These are phyloP conservation scores for Leptodactylus fuscus DNA, from an alignment of 2,113 vertebrate species.

Conservation along the genomic window DNA sequence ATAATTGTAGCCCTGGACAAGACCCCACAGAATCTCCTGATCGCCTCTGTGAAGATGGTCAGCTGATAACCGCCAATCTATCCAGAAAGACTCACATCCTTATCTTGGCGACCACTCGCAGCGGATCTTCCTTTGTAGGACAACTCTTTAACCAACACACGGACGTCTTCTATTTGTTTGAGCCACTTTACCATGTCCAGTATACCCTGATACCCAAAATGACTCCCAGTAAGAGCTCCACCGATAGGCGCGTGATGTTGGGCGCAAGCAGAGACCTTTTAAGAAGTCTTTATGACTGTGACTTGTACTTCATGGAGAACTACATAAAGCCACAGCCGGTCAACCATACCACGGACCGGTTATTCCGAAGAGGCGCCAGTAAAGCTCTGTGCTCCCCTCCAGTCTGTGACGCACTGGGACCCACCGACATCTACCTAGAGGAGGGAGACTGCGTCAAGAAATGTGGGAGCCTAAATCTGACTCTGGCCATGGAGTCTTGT, in stretches of 20 bases:
- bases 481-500: slow-evolving; percentile 86
- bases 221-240: slow-evolving; percentile 78
- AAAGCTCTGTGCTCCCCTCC: slow-evolving; percentile 90
- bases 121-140: slow-evolving; percentile 93
- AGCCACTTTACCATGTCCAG: slow-evolving; percentile 96
- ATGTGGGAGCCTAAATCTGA: slow-evolving; percentile 88
- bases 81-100: slow-evolving; percentile 90
- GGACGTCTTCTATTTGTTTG: slow-evolving; percentile 96
- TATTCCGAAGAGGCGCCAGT: slow-evolving; percentile 93
- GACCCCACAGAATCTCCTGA: slow-evolving; percentile 83
- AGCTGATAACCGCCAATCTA: slow-evolving; percentile 81
- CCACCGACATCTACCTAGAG: slow-evolving; percentile 80
- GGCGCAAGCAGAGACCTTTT: slow-evolving; percentile 92
- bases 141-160: slow-evolving; percentile 98
- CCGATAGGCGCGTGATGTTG: slow-evolving; percentile 88
- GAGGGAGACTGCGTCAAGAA: slow-evolving; percentile 94
- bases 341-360: slow-evolving; percentile 90
- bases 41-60: slow-evolving; percentile 87
- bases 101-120: slow-evolving; percentile 93
- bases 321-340: slow-evolving; percentile 91
- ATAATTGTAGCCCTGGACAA: slow-evolving; percentile 84
- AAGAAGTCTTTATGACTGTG: slow-evolving; percentile 90
- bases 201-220: slow-evolving; percentile 88
- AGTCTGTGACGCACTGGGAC: slow-evolving; percentile 81
- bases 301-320: slow-evolving; percentile 93